Percentiles rank a stretch among this genome's conserved stretches.
These are phyloP conservation scores for Caenorhabditis sp. DNA, from an alignment of 2,888 invertebrate genomes.

Conservation along the genomic window DNA sequence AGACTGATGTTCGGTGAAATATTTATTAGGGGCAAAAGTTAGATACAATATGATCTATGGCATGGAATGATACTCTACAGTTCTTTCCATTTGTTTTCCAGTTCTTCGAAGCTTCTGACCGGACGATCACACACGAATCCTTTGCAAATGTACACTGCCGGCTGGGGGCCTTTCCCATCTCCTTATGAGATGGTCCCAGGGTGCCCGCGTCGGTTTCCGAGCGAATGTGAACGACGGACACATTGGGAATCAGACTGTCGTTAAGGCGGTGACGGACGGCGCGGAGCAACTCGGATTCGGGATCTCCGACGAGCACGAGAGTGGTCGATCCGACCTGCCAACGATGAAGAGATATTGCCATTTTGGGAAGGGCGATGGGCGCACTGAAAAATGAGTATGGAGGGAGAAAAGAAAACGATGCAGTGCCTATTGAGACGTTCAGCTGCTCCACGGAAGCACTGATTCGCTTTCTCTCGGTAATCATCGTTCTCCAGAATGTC, in stretches of 20 bases:
- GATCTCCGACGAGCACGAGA: slow-evolving; percentile 41
- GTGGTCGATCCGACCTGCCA: slow-evolving; percentile 43
- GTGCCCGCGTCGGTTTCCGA: slow-evolving; percentile 25
- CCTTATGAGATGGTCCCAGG: slow-evolving; percentile 35
- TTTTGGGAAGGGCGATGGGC: slow-evolving; percentile 44
- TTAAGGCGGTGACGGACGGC: slow-evolving; percentile 4
- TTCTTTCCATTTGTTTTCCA: slow-evolving; percentile 29
- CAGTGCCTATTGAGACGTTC: slow-evolving; percentile 82
- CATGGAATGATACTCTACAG: slow-evolving; percentile 13
- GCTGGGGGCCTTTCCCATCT: slow-evolving; percentile 39
- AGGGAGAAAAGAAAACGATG: neutral
- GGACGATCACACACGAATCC: slow-evolving; percentile 55
- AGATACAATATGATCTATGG: slow-evolving; percentile 1
- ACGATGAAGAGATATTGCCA: slow-evolving; percentile 36
- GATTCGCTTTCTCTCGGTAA: slow-evolving; percentile 79
- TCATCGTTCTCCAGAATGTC: slow-evolving; percentile 83
- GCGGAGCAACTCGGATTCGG: slow-evolving; percentile 17
- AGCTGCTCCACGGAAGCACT: slow-evolving; percentile 81
- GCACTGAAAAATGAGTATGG: slow-evolving; percentile 9
- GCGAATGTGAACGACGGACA: slow-evolving; percentile 37
- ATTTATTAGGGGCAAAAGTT: slow-evolving; percentile 3
- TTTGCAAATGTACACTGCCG: slow-evolving; percentile 59
- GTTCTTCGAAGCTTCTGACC: slow-evolving; percentile 21
- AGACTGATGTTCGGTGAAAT: slow-evolving; percentile 43
- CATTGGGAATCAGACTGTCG: slow-evolving; percentile 16